These are phyloP conservation scores for Pelobates cultripes DNA, from an alignment of 2,797 vertebrate species.

Conservation along the genomic window DNA sequence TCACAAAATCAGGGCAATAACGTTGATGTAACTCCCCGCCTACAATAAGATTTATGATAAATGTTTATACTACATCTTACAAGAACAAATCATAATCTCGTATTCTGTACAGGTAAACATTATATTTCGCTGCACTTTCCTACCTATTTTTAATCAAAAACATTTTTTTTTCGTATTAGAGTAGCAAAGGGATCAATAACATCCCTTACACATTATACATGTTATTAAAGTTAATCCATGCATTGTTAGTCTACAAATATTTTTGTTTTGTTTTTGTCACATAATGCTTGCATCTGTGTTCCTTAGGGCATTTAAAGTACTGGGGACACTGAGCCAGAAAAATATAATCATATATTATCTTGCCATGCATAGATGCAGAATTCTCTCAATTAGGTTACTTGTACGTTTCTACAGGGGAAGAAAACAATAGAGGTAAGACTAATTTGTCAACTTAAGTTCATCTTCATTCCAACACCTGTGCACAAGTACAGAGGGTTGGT, in stretches of 20 bases:
- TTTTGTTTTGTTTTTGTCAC: conserved; percentile 17
- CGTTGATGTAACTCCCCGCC: background rate
- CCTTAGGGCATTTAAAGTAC: conserved; percentile 49
- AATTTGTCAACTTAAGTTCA: conserved; percentile 40
- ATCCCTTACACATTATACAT: background rate
- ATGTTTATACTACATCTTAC: background rate
- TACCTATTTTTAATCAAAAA: background rate
- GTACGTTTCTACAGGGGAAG: conserved; percentile 17
- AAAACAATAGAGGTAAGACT: conserved; percentile 27
- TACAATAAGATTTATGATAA: background rate
- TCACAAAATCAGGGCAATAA: background rate
- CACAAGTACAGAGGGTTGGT: conserved; percentile 30
- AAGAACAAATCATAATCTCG: background rate
- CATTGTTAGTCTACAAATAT: conserved; percentile 23
- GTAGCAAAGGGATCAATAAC: conserved; percentile 24
- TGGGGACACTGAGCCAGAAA: conserved; percentile 41
- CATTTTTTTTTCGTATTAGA: background rate
- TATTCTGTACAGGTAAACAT: background rate
- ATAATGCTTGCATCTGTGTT: conserved; percentile 51
- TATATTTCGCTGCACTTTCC: background rate
- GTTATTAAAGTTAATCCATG: conserved; percentile 50
- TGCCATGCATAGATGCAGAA: conserved; percentile 50
- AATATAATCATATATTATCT: conserved; percentile 54
- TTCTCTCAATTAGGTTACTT: conserved; percentile 48
- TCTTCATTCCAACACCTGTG: conserved; percentile 44